Evolutionary conservation across 2,113 vertebrate species (phyloP).

Genomic region (Lanius collurio): DNA sequence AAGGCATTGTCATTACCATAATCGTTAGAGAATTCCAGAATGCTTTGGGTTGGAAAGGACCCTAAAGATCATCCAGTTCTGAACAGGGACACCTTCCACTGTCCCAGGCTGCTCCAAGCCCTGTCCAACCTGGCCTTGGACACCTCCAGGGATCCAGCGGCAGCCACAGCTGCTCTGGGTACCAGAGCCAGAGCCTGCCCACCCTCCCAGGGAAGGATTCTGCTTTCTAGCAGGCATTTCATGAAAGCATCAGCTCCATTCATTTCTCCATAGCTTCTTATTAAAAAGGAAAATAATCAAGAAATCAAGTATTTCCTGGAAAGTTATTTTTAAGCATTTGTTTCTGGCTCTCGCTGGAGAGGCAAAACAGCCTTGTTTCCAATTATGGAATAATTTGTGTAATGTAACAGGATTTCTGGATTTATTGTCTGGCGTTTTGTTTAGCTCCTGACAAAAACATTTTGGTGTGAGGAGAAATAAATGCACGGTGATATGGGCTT

Average conservation of each 20-base stretch:
- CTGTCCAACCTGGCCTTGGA: rapidly evolving
- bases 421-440: constrained; percentile 35
- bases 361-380: constrained; percentile 33
- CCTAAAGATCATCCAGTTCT: not conserved
- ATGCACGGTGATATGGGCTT: not conserved
- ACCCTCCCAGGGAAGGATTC: not conserved
- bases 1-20: not conserved
- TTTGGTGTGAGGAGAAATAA: not conserved
- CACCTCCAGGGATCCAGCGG: not conserved
- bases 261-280: not conserved
- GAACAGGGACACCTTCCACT: not conserved
- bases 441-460: not conserved
- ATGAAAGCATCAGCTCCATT: not conserved
- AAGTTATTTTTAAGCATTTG: constrained; percentile 44
- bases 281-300: constrained; percentile 37
- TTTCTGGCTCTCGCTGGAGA: constrained; percentile 33
- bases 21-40: not conserved
- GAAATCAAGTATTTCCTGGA: constrained; percentile 34
- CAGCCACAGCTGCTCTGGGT: not conserved
- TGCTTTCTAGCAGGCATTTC: not conserved
- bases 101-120: not conserved
- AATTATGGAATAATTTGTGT: constrained; percentile 46
- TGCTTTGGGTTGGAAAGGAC: not conserved
- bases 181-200: not conserved
- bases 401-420: constrained; percentile 32